Evolutionary conservation across 2,113 vertebrate genomes (phyloP).

Genomic region (Tauraco erythrolophus): DNA sequence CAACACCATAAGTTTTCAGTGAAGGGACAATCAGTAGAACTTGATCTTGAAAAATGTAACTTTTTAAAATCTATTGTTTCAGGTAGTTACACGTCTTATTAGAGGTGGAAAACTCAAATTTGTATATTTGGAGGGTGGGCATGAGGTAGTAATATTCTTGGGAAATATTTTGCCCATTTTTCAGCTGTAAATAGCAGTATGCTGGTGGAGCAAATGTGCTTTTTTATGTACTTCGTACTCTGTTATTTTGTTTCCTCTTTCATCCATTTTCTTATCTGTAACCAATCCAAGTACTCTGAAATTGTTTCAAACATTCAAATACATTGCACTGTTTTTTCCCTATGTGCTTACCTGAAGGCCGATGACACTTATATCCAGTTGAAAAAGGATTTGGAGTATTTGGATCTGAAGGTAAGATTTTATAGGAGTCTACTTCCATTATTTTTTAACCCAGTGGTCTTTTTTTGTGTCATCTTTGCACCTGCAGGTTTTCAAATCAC

Average conservation of each 20-base stretch:
- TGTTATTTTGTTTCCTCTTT: constrained; percentile 6
- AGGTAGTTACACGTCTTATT: neutral
- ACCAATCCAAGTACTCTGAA: neutral
- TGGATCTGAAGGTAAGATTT: constrained; percentile 94
- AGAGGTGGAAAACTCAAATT: neutral
- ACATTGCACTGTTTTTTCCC: constrained; percentile 57
- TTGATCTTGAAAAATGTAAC: neutral
- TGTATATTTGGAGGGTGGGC: neutral
- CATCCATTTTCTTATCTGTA: neutral
- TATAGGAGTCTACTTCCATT: neutral
- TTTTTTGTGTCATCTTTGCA: neutral
- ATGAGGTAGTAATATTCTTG: neutral
- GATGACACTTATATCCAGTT: constrained; percentile 97
- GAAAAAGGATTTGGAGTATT: constrained; percentile 99
- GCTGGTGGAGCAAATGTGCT: constrained; percentile 22
- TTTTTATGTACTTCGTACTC: constrained; percentile 1
- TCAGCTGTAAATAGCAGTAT: neutral
- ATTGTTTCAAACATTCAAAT: neutral
- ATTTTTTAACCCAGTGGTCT: neutral
- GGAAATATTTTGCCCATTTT: constrained; percentile 18
- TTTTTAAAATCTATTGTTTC: neutral
- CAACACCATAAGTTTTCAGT: neutral
- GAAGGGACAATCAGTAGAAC: neutral
- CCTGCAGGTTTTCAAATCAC: neutral
- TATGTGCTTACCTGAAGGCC: constrained; percentile 83